Conservation (phyloP, 1,140 invertebrate genomes). For the Papilio polytes region DNA sequence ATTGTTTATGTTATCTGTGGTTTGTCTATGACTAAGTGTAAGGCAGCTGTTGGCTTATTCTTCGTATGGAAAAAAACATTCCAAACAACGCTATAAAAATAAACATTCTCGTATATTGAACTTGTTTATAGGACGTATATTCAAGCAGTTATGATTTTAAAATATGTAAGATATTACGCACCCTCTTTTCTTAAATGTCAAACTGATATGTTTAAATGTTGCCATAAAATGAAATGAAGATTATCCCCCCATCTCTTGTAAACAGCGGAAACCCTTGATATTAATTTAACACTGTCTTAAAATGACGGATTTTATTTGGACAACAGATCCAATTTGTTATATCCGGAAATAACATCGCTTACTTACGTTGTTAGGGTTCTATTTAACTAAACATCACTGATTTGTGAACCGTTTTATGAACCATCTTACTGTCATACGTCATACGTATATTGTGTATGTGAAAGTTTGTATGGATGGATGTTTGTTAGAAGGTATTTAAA, state of each 20-base stretch:
- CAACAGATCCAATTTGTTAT: neutral
- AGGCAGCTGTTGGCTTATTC: conserved; percentile 2
- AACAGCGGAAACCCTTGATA: neutral
- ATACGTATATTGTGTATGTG: too few species aligned
- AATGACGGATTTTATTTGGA: neutral
- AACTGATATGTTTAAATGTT: neutral
- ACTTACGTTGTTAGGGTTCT: neutral
- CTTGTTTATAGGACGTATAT: neutral
- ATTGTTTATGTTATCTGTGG: conserved; percentile 12
- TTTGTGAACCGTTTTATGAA: too few species aligned
- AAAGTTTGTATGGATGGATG: too few species aligned
- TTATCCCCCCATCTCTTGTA: neutral
- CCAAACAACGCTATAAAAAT: conserved; percentile 19
- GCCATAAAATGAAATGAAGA: neutral
- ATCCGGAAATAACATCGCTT: neutral
- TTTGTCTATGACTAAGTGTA: conserved; percentile 15
- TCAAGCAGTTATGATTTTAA: neutral
- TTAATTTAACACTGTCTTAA: neutral
- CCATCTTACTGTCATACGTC: too few species aligned
- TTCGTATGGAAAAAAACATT: neutral
- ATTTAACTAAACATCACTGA: neutral
- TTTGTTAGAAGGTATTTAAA: too few species aligned
- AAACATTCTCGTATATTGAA: conserved; percentile 9
- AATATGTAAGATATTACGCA: neutral
- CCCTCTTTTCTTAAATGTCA: neutral